These are phyloP conservation scores for Diglossa brunneiventris DNA, from an alignment of 2,113 vertebrate species.

Conservation along the genomic window DNA sequence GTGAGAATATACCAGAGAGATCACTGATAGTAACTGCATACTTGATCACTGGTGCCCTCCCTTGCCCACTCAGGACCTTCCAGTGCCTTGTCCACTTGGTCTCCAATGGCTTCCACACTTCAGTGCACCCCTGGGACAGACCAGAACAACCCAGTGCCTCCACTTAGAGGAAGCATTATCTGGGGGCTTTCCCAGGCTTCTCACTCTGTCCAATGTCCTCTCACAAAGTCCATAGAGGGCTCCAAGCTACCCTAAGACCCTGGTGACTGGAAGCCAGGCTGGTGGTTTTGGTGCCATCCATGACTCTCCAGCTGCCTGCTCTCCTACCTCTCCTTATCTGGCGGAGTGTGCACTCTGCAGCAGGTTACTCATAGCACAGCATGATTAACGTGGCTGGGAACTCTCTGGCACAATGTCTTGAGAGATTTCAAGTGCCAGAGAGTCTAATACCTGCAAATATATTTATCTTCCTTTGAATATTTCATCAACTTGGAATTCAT, in stretches of 20 bases:
- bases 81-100: background rate
- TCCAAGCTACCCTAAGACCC: background rate
- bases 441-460: conserved; percentile 58
- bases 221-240: background rate
- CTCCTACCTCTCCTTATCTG: background rate
- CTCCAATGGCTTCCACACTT: background rate
- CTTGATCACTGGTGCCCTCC: background rate
- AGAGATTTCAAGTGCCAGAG: conserved; percentile 50
- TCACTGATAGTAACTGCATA: background rate
- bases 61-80: background rate
- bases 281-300: background rate
- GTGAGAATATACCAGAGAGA: background rate
- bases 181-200: background rate
- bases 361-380: background rate
- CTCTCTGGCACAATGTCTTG: conserved; percentile 42
- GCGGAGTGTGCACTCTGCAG: background rate
- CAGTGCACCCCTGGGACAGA: background rate
- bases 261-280: background rate
- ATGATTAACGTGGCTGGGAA: background rate
- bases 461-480: conserved; percentile 75
- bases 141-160: background rate
- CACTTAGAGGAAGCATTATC: background rate
- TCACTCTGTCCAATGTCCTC: background rate
- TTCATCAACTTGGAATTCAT: conserved; percentile 69
- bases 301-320: background rate